Base-by-base conservation (phyloP, 2,113 vertebrate genomes). In the Tetrax tetrax region DNA sequence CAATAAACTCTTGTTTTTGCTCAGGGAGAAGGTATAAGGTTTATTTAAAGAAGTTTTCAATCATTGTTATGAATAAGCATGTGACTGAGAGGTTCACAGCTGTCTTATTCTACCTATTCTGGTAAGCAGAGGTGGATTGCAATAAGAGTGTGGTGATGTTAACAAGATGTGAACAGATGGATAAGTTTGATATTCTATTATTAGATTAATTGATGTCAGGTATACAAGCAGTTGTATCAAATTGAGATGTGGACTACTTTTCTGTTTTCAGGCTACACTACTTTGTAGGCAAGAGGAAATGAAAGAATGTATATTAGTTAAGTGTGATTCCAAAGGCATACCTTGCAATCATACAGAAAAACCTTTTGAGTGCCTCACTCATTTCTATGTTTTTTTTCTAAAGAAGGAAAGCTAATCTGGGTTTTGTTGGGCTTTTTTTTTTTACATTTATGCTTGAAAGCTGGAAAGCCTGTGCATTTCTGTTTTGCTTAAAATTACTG, bases 11-110 rank as follows among this genome's bases (percentile, higher is more conserved):
- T 57, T 41, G 7, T 47, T 48, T 59, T 29, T 43, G 18, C 18
- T 75, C 11, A 17, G 35, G 14, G 8, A 48, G 7, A 64, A 54
- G 15, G 28, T 0, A 1, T 21, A 31, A 43, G 7, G 0, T 54
- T 0, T 5, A 31, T 60, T 59, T 50, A 27, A 59, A n/a, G 45
- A 70, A 5, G 3, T n/a, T 89, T 70, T 83, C 17, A 37, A 10
- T 53, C 8, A 48, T 4, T 53, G 3, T 51, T 83, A 23, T 57
- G 51, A 70, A 70, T 57, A 3, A 66, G 12, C 14, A 43, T 60
- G 10, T 47, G 25, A 53, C 31, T 56, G 51, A 68, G 21, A 69
- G 7, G 17, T 53, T 20, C n/a, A 37, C 8, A 29, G 4, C 10
- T 4, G 2, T 38, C 47, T 56, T 47, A 33, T 37, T 21, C 57